Base-by-base conservation (phyloP, 2,113 vertebrate species). In the Hippocampus abdominalis region DNA sequence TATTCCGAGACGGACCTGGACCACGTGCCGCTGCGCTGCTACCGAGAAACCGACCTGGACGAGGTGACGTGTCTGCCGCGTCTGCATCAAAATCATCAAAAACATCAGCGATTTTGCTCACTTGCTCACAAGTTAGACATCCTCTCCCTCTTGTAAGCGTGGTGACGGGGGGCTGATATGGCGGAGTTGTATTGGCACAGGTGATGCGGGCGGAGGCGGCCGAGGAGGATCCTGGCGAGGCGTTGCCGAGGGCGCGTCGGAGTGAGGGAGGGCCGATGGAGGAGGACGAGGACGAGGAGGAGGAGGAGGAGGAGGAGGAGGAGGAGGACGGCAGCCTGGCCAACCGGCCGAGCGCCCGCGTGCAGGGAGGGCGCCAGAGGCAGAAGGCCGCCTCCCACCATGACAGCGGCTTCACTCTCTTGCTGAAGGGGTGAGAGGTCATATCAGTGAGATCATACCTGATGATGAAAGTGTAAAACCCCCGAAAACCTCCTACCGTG, bases 1-100 rank as follows among this genome's bases (percentile, higher is more conserved):
- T 98, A 98, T 87, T 98, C 96, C 0, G 96, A 99, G 89, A 99
- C 97, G 0, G 96, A 99, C 65, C 89, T 99, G 90, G 97, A 99
- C 83, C 93, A 93, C 0, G 95, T 98, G 64, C 95, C 97, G 0
- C 89, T 96, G 88, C 93, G 95, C 76, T 96, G 95, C 91, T 99
- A 98, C 88, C 89, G 92, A 0, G 97, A 99, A 87, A 99, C 97
- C 5, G 92, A 99, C 86, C 95, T 99, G 0, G 97, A 99, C 2
- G 95, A 98, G 87, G 96, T 98, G 51, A 80, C 21, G 11, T 2
- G 32, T 36, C 32, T 36, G 32, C 32, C 32, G 32, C 29, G 3
- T 32, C 29, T 32, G 29, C 32, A 36, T 36, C 32, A 36, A 36
- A 36, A 36, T 36, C 32, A 36, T 36, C 32, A 36, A 36, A 36